Evolutionary conservation across 2,888 invertebrate genomes (phyloP), one percentile per base, ranked within the genome.

Genomic region (Mechanitis mazaeus): DNA sequence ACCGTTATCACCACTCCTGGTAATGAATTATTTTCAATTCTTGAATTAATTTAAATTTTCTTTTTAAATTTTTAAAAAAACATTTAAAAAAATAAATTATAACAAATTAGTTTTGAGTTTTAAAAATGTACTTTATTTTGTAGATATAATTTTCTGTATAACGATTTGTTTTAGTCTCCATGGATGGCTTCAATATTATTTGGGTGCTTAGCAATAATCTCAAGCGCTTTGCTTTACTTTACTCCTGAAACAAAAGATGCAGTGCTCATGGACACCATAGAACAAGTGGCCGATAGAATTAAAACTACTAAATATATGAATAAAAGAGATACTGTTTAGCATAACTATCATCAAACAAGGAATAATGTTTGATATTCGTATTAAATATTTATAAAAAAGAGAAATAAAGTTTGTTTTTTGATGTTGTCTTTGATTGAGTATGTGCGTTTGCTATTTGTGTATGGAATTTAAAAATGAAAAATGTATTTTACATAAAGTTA

Each of bases 1-100:
- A 1, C 93, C 93, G 0, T 91, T 93, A 64, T 92, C 92, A 45
- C 93, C 93, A n/a, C 83, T 93, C 67, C 67, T 66, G 66, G 66
- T 64, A 56, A 45, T 20, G 55, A 42, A 3, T 35, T 35, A 35
- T 9, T 6, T 33, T 33, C 35, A 38, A 9, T 42, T 42, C 20
- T 20, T 20, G 20, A 20, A 20, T 20, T 20, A 20, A 20, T 20
- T 38, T 38, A 5, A 38, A 6, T 38, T 6, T 38, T 38, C 6
- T 38, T 5, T 38, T 38, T 38, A 38, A 6, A 3, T 38, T 38
- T 38, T 31, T n/a, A 9, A 11, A 28, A 4, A 53, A 54, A 33
- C 2, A n/a, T 42, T 31, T 3, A 9, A 42, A 3, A 20, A 20
- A 20, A 20, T 20, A 20, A 20, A 0, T 20, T 20, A 20, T 20